Evolutionary conservation across 2,113 vertebrate species (phyloP).

Genomic region (Merops nubicus): DNA sequence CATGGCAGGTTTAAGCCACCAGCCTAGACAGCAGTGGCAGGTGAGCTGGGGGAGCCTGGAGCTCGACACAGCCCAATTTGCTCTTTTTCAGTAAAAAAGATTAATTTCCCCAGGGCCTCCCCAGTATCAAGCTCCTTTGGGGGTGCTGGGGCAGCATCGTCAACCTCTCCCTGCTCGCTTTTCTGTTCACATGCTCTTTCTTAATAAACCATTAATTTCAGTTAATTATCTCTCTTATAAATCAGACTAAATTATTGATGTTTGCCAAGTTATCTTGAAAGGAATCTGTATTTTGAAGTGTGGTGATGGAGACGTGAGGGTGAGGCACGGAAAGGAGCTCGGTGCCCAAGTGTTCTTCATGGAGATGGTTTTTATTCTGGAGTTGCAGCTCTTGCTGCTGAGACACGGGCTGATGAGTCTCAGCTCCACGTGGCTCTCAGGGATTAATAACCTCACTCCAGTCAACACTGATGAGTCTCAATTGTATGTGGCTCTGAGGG

Average conservation of each 20-base stretch:
- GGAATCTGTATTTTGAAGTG: neutral
- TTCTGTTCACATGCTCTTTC: neutral
- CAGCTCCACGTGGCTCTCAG: neutral
- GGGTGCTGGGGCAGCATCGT: rapidly evolving
- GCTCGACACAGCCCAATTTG: too few species aligned
- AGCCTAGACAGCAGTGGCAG: neutral
- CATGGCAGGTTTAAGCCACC: too few species aligned
- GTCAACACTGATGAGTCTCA: slow-evolving; percentile 23
- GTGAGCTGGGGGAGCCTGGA: neutral
- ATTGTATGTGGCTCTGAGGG: neutral
- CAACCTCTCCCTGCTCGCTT: neutral
- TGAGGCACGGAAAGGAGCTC: neutral
- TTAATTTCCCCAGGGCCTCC: neutral
- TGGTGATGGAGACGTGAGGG: neutral
- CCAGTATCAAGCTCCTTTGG: neutral
- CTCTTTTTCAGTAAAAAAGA: too few species aligned
- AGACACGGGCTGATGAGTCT: slow-evolving; percentile 25
- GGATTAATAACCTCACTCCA: slow-evolving; percentile 15
- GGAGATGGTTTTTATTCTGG: neutral
- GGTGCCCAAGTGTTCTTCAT: neutral
- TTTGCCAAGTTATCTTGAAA: neutral
- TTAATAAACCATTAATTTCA: neutral
- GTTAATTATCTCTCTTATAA: neutral
- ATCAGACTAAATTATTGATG: neutral
- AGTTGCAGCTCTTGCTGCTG: neutral